A percentile compares a stretch with the other conserved stretches of the same genome.
These are phyloP conservation scores for Diaphora mendica DNA, from an alignment of 2,888 invertebrate genomes.

Conservation along the genomic window DNA sequence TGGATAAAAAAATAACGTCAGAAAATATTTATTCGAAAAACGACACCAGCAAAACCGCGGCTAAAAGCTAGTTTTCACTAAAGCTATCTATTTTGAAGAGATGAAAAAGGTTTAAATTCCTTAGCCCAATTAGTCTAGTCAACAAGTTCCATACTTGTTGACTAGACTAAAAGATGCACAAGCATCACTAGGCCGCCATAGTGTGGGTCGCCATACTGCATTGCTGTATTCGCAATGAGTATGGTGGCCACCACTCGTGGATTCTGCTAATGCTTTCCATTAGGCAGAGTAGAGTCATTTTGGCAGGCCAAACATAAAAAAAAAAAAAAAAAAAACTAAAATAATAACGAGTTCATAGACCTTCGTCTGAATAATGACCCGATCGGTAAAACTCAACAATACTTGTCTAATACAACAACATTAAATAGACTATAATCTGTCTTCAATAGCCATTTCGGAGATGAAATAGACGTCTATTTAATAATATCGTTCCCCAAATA, in stretches of 20 bases:
- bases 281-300: too few relatives aligned
- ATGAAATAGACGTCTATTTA: constrained; percentile 20
- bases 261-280: too few relatives aligned
- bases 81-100: background rate
- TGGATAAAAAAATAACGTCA: too few relatives aligned
- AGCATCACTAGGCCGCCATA: too few relatives aligned
- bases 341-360: constrained; percentile 4
- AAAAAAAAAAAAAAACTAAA: too few relatives aligned
- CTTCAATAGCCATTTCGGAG: constrained; percentile 11
- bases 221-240: too few relatives aligned
- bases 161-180: too few relatives aligned
- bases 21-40: background rate
- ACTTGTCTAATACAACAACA: background rate
- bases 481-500: constrained; percentile 10
- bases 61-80: background rate
- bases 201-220: too few relatives aligned
- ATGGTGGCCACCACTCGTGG: too few relatives aligned
- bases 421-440: background rate
- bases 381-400: background rate
- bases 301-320: too few relatives aligned
- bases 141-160: too few relatives aligned
- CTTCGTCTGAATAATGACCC: background rate
- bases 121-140: too few relatives aligned
- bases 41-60: background rate
- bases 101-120: background rate